A percentile compares a stretch with the other conserved stretches of the same genome.
phyloP scores from a whole-genome alignment of 2,113 vertebrate genomes.

The Arothron firmamentum region DNA sequence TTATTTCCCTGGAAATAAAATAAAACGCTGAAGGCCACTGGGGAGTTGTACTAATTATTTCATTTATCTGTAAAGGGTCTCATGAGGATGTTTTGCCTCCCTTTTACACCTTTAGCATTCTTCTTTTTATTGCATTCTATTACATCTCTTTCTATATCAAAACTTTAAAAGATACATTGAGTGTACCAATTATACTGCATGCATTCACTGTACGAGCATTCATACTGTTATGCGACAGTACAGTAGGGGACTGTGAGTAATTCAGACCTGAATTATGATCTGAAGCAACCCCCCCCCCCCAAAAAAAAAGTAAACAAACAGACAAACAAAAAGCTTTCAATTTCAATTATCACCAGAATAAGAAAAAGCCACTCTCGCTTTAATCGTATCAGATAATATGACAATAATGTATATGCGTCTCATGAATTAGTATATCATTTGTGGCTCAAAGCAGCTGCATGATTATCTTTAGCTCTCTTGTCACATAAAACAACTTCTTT shows the following conservation, averaged over 20 bases:
- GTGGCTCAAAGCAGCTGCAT: too few species aligned
- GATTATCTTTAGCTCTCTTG: too few species aligned
- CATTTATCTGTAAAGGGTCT: slow-evolving; percentile 77
- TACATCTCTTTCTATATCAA: slow-evolving; percentile 30
- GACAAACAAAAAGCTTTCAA: too few species aligned
- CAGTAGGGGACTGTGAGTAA: slow-evolving; percentile 41
- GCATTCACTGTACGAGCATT: slow-evolving; percentile 24
- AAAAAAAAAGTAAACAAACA: too few species aligned
- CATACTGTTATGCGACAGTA: slow-evolving; percentile 45
- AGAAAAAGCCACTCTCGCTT: too few species aligned
- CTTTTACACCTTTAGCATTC: slow-evolving; percentile 50
- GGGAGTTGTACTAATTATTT: slow-evolving; percentile 78
- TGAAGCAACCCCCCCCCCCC: background rate
- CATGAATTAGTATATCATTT: too few species aligned
- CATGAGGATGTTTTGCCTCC: slow-evolving; percentile 60
- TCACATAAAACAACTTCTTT: too few species aligned
- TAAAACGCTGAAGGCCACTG: slow-evolving; percentile 65
- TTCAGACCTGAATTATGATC: slow-evolving; percentile 46
- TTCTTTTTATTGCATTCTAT: slow-evolving; percentile 40
- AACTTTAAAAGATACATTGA: slow-evolving; percentile 11
- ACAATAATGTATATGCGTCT: too few species aligned
- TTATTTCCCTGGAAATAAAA: slow-evolving; percentile 76
- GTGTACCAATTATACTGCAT: slow-evolving; percentile 23
- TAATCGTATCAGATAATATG: too few species aligned
- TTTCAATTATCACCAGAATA: too few species aligned